Base-by-base conservation (phyloP, 2,113 vertebrate genomes). In the Ptychochromis oligacanthus region DNA sequence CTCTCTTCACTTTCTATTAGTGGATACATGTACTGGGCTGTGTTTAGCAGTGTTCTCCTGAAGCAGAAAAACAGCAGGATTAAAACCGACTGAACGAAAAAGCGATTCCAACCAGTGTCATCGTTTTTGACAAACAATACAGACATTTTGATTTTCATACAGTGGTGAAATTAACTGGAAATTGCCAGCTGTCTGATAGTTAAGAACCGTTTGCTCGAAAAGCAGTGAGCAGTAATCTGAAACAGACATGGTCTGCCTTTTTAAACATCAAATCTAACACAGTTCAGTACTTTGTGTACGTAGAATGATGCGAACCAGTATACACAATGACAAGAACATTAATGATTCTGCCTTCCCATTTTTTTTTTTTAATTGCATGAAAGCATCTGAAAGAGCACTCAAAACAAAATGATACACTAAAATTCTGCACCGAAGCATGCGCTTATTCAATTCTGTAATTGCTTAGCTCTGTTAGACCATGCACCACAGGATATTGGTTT, bases 1-100 rank as follows among this genome's bases (percentile, higher is more conserved):
- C 28, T 61, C 17, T 6, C 15, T 18, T 38, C 34, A 31, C 58
- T 46, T 72, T 38, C n/a, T 75, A 14, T 62, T 74, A 46, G 77
- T 38, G 13, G 58, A 75, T 58, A 52, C 67, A 20, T 64, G 61
- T 24, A 17, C 2, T 38, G n/a, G 54, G 34, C 36, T 11, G 26
- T 28, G 58, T 28, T 79, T 20, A 57, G 67, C 58, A 85, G 67
- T 62, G 46, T 79, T 84, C 13, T 28, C 40, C 12, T 4, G 13
- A n/a, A 60, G 62, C 28, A 56, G 34, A 11, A 77, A 77, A 76
- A 80, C 6, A 75, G n/a, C 20, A 1, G 72, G 52, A 76, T 52
- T 22, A 38, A 31, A 17, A 14, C 24, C 43, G 62, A 4, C 4
- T 52, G 20, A 52, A 52, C 8, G 49, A 52, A 52, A 31, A 70